Base-by-base conservation (phyloP, 2,888 invertebrate genomes). In the Drosophila kuntzei region DNA sequence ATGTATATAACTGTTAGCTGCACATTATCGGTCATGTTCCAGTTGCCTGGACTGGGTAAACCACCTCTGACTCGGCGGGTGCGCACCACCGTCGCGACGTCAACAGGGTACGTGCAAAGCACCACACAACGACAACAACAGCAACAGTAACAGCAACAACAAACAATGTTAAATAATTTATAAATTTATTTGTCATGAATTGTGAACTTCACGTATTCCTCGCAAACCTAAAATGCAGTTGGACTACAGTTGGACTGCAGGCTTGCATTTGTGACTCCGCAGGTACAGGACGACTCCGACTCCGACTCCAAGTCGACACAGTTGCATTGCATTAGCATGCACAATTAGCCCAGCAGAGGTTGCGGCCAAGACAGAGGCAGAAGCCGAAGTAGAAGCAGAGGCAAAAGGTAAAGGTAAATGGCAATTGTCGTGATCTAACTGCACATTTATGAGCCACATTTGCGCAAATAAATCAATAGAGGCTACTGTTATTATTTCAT, bases 1-100 rank as follows among this genome's bases (percentile, higher is more conserved):
- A 64, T 9, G 66, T 9, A 39, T 68, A 73, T 82, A 87, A 83
- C 83, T 88, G 88, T 88, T 80, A 66, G 78, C 77, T 70, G 71
- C 74, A 68, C 76, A 87, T 89, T 88, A 81, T 89, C 89, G 85
- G 85, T 85, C 85, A 85, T 89, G 89, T 85, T 89, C 85, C 85
- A 85, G 89, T 85, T 84, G 84, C 73, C 66, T 72, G 78, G 65
- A 32, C 32, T n/a, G 22, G 80, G 71, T 73, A 81, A 84, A 71
- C 72, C 87, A 85, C 85, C 85, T 85, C 79, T 85, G 85, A 89
- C 89, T 80, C 72, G 80, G 87, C 67, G 81, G 87, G 82, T 76
- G 78, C 76, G 76, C 76, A 69, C 76, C 77, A 36, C 50, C 61
- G 68, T 55, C 59, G 70, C 50, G 49, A 29, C 36, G 22, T 55